These are phyloP conservation scores for Puma concolor DNA, from an alignment of 2,113 vertebrate genomes.

Conservation along the genomic window DNA sequence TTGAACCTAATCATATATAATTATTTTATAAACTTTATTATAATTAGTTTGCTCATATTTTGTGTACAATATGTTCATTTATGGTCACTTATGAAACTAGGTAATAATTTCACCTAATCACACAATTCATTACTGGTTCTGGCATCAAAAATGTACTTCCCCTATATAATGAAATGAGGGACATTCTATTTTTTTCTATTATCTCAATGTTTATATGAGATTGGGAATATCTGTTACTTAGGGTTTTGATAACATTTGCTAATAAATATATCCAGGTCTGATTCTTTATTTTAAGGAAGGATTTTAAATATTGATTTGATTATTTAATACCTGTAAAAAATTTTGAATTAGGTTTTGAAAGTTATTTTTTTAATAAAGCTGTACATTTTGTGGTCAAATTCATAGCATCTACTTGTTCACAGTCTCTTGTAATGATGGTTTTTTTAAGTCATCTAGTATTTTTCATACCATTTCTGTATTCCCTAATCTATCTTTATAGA, in stretches of 20 bases:
- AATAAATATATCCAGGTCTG: not conserved
- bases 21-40: constrained; percentile 8
- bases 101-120: not conserved
- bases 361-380: not conserved
- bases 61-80: not conserved
- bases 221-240: not conserved
- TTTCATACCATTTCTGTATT: not conserved
- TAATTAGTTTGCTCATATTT: not conserved
- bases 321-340: not conserved
- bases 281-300: not conserved
- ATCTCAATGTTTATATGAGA: not conserved
- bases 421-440: not conserved
- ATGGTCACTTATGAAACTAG: not conserved
- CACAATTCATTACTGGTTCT: not conserved
- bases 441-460: not conserved
- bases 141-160: not conserved
- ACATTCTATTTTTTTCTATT: not conserved
- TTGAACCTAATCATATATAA: not conserved
- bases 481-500: not conserved
- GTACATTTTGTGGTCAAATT: not conserved
- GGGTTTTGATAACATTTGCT: not conserved
- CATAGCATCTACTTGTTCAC: not conserved
- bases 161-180: not conserved
- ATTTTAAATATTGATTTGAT: not conserved
- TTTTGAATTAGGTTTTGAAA: not conserved